Evolutionary conservation across 1,140 invertebrate species (phyloP).

Genomic region (Pseudomyrmex pallidus): DNA sequence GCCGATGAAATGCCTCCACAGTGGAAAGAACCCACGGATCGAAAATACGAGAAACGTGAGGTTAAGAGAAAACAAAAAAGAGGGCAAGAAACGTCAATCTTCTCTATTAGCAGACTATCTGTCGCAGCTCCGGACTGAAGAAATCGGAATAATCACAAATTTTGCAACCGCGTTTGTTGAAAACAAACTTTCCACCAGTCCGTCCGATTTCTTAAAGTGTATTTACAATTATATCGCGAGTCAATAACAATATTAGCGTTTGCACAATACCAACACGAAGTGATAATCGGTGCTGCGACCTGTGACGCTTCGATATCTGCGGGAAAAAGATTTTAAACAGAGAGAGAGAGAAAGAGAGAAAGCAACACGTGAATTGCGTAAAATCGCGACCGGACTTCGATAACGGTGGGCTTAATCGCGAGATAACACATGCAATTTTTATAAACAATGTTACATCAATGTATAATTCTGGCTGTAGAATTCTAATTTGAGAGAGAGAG

Average conservation of each 20-base stretch:
- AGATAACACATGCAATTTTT: neutral
- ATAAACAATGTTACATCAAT: neutral
- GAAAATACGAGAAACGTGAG: neutral
- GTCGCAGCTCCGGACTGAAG: neutral
- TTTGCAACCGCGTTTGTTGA: conserved; percentile 21
- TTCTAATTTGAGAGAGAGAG: neutral
- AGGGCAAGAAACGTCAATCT: neutral
- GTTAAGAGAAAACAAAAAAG: neutral
- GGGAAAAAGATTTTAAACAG: neutral
- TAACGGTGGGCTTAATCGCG: neutral
- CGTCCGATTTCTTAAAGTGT: neutral
- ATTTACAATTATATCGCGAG: neutral
- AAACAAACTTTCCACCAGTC: conserved; percentile 9
- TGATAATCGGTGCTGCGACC: neutral
- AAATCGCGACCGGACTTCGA: conserved; percentile 3
- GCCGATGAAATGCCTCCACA: neutral
- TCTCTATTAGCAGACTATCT: no score
- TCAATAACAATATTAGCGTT: conserved; percentile 39
- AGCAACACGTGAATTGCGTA: neutral
- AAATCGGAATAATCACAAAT: conserved; percentile 11
- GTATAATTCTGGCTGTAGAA: neutral
- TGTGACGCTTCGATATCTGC: neutral
- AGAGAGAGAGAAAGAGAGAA: neutral
- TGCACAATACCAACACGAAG: neutral
- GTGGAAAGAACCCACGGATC: conserved; percentile 19